phyloP scores from a whole-genome alignment of 2,888 invertebrate genomes.

The Myopa testacea region DNA sequence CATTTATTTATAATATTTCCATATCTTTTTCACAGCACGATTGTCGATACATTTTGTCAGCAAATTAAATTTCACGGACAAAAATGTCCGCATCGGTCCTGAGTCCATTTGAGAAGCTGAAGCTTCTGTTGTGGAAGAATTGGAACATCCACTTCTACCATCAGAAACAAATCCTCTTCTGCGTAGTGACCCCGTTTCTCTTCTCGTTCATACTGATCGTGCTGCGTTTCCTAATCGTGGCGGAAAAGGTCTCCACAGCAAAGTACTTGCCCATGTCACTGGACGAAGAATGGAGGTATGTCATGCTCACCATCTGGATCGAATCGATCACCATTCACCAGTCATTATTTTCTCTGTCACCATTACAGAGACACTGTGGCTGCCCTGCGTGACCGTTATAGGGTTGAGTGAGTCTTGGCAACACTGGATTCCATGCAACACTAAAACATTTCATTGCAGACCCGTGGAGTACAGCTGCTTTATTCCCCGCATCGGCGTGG shows the following conservation, averaged over 20 bases:
- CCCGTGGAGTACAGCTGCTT: constrained; percentile 10
- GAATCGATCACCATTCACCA: not conserved
- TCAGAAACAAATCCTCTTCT: not conserved
- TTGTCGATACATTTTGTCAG: too few relatives aligned
- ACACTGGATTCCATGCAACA: too few relatives aligned
- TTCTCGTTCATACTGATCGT: not conserved
- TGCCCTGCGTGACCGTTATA: not conserved
- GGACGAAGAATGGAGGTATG: constrained; percentile 7
- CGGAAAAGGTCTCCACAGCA: not conserved
- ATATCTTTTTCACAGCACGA: too few relatives aligned
- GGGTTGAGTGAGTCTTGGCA: not conserved
- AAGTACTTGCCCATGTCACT: not conserved
- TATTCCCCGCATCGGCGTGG: constrained; percentile 5
- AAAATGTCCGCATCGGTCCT: not conserved
- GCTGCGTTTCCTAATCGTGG: not conserved
- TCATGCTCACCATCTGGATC: not conserved
- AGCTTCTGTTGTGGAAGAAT: constrained; percentile 26
- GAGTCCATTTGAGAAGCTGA: not conserved
- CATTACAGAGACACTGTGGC: not conserved
- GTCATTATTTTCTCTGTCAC: not conserved
- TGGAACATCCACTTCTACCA: constrained; percentile 3
- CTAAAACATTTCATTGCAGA: not conserved
- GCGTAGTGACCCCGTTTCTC: constrained; percentile 9
- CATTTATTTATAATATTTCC: too few relatives aligned
- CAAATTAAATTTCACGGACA: not conserved